Evolutionary conservation across 2,797 vertebrate species (phyloP), one percentile per base, ranked within the genome.

Genomic region (Scleropages formosus): DNA sequence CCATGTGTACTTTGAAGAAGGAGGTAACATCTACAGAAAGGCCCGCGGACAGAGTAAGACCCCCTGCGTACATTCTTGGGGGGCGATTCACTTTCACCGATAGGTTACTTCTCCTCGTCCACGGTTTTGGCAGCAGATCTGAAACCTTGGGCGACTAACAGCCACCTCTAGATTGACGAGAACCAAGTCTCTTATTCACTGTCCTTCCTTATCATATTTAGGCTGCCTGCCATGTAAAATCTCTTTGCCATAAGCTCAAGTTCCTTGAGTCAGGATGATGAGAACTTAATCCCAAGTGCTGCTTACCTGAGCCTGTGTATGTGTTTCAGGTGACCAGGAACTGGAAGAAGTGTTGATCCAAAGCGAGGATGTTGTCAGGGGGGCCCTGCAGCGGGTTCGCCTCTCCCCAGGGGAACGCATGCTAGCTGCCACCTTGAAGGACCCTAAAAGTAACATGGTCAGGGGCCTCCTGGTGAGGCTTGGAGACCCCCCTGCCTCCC

Each of bases 341-440:
- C 82, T 85, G 67, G 92, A 93, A 78, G 80, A 91, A 80, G 88
- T 99, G 82, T 87, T 98, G 76, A 85, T 84, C 39, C 91, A 82
- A 80, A 90, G 77, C 78, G 90, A 66, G 84, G 75, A 69, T 53
- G 79, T 31, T 13, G 76, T 46, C 75, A 79, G 78, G 63, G 90
- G 92, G 88, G 85, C 83, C 13, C 81, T 98, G 83, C 95, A 97
- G 79, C 92, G 91, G 78, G 91, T 98, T 78, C 91, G 96, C 83
- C 90, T 98, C 82, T 97, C 96, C 71, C 94, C 95, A 53, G 83
- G 85, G 79, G 94, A 98, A 79, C 92, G 80, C 60, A 88, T 92
- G 49, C 89, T 98, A 77, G 95, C 96, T 18, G 88, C 90, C 72
- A 90, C 90, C 15, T 78, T 99, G 60, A 95, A 94, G 88, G 86